Percentiles rank a stretch among this genome's conserved stretches.
These are phyloP conservation scores for Scaptomyza caliginosa DNA, from an alignment of 2,888 invertebrate species.

Conservation along the genomic window DNA sequence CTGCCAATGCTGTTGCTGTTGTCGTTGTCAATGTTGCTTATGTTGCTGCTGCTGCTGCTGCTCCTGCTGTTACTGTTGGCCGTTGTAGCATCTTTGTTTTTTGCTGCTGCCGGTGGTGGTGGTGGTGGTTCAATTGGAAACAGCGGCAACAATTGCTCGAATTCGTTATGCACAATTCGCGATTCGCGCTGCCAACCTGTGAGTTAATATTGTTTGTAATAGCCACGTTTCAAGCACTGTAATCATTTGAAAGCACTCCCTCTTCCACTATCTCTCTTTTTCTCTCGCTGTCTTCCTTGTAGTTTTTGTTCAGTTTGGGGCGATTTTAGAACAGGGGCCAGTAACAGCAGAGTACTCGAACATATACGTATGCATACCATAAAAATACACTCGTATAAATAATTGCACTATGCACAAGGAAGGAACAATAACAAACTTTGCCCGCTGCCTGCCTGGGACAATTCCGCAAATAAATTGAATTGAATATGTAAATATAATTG, in stretches of 20 bases:
- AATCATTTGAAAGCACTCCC: conserved; percentile 48
- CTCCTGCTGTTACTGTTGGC: conserved; percentile 38
- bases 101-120: conserved; percentile 5
- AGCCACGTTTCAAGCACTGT: conserved; percentile 71
- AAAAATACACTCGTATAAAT: conserved; percentile 40
- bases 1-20: conserved; percentile 33
- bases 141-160: conserved; percentile 47
- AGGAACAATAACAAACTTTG: background rate
- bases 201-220: conserved; percentile 73
- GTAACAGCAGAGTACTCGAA: background rate
- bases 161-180: conserved; percentile 51
- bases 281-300: background rate
- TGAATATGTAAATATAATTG: conserved; percentile 78
- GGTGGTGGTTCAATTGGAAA: conserved; percentile 58
- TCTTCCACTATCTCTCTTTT: background rate
- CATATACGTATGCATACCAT: background rate
- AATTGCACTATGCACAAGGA: conserved; percentile 45
- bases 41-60: conserved; percentile 38
- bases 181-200: conserved; percentile 49
- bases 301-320: background rate
- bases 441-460: conserved; percentile 36
- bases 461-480: conserved; percentile 76
- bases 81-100: conserved; percentile 15
- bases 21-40: conserved; percentile 18
- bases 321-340: background rate